Conservation (phyloP, 1,140 invertebrate genomes). For the Anastrepha obliqua region DNA sequence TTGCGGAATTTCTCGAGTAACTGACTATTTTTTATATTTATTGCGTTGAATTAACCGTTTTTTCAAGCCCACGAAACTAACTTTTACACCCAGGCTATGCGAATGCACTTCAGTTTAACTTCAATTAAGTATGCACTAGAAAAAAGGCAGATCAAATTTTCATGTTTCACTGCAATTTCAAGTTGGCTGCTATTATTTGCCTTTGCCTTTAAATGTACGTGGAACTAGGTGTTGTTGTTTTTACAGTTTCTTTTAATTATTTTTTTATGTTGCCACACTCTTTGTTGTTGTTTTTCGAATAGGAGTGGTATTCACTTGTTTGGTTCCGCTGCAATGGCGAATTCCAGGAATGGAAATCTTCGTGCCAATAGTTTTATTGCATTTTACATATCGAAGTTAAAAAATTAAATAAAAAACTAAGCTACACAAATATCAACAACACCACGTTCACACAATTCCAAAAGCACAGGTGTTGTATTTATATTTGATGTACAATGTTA, state of each 20-base stretch:
- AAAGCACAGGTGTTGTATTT: slow-evolving; percentile 48
- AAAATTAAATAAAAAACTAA: neutral
- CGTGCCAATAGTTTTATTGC: slow-evolving; percentile 53
- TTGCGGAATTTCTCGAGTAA: slow-evolving; percentile 10
- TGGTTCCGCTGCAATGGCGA: slow-evolving; percentile 44
- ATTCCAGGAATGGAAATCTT: slow-evolving; percentile 52
- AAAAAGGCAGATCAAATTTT: neutral
- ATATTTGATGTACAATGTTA: slow-evolving; percentile 6
- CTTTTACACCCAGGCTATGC: neutral
- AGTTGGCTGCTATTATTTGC: neutral
- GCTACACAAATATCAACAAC: neutral
- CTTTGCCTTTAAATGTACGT: slow-evolving; percentile 14
- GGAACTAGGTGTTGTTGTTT: neutral
- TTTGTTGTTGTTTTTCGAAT: neutral
- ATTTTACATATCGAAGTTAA: slow-evolving; percentile 39
- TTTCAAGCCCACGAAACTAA: neutral
- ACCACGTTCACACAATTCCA: slow-evolving; percentile 8
- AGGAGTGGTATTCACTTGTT: slow-evolving; percentile 34
- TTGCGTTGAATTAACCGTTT: slow-evolving; percentile 11
- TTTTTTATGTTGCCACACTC: neutral
- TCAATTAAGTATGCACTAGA: slow-evolving; percentile 30
- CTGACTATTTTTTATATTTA: neutral
- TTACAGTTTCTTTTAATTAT: neutral
- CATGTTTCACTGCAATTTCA: neutral
- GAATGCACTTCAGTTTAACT: slow-evolving; percentile 25